These are phyloP conservation scores for Phoronis australis DNA, from an alignment of 2,888 invertebrate species.

Conservation along the genomic window DNA sequence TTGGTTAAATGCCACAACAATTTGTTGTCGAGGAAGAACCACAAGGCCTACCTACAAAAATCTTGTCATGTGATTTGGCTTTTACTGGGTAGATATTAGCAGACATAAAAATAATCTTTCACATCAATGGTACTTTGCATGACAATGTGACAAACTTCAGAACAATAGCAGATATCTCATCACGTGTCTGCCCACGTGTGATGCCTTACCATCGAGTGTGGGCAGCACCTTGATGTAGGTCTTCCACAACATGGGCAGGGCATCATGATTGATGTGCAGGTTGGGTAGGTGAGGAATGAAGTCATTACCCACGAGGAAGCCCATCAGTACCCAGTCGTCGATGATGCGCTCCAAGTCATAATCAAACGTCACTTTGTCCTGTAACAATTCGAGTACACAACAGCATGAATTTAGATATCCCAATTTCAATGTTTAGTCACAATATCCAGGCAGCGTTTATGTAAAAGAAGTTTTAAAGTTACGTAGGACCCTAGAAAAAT, in stretches of 20 bases:
- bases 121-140: no score
- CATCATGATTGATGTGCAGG: slow-evolving; percentile 87
- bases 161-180: not conserved
- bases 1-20: no score
- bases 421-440: no score
- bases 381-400: slow-evolving; percentile 11
- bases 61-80: not conserved
- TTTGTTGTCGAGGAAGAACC: no score
- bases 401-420: no score
- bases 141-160: not conserved
- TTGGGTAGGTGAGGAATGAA: slow-evolving; percentile 95
- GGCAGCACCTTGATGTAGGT: slow-evolving; percentile 84
- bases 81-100: no score
- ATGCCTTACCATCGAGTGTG: slow-evolving; percentile 69
- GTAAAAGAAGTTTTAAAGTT: no score
- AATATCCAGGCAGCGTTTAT: no score
- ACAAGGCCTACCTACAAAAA: no score
- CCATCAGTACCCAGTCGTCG: slow-evolving; percentile 98
- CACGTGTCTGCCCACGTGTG: not conserved
- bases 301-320: slow-evolving; percentile 91
- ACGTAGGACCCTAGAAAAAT: no score
- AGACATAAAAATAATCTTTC: no score
- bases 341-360: slow-evolving; percentile 86
- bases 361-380: slow-evolving; percentile 61
- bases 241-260: slow-evolving; percentile 78